These are phyloP conservation scores for Pardosa pseudoannulata DNA, from an alignment of 2,888 invertebrate species.

Conservation along the genomic window DNA sequence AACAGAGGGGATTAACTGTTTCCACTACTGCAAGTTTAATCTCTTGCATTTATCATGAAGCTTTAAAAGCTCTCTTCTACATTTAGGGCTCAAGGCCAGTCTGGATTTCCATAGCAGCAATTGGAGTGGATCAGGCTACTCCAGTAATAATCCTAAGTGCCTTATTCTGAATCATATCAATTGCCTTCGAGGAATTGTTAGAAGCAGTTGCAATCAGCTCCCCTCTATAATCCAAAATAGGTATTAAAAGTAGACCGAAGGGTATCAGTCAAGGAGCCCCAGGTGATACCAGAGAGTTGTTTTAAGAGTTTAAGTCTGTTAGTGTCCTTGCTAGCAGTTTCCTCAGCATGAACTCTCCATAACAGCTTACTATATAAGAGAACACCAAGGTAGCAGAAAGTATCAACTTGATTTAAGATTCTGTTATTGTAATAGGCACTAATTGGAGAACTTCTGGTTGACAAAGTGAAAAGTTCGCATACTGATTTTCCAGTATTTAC, in stretches of 20 bases:
- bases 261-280: conserved; percentile 13
- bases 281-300: background rate
- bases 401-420: background rate
- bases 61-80: too few relatives aligned
- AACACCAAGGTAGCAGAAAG: conserved; percentile 20
- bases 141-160: background rate
- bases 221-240: too few relatives aligned
- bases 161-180: background rate
- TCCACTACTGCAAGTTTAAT: too few relatives aligned
- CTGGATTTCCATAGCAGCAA: background rate
- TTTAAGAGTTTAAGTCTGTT: background rate
- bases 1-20: too few relatives aligned
- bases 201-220: background rate
- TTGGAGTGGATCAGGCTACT: background rate
- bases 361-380: background rate
- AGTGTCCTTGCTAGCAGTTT: background rate
- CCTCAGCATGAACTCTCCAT: background rate
- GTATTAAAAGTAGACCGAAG: conserved; percentile 19
- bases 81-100: background rate
- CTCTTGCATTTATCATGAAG: too few relatives aligned
- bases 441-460: background rate
- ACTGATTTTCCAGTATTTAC: conserved; percentile 18
- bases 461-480: background rate
- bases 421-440: background rate
- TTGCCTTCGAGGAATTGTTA: too few relatives aligned